These are phyloP conservation scores for Branchellion lobata DNA, from an alignment of 2,888 invertebrate genomes.

Conservation along the genomic window DNA sequence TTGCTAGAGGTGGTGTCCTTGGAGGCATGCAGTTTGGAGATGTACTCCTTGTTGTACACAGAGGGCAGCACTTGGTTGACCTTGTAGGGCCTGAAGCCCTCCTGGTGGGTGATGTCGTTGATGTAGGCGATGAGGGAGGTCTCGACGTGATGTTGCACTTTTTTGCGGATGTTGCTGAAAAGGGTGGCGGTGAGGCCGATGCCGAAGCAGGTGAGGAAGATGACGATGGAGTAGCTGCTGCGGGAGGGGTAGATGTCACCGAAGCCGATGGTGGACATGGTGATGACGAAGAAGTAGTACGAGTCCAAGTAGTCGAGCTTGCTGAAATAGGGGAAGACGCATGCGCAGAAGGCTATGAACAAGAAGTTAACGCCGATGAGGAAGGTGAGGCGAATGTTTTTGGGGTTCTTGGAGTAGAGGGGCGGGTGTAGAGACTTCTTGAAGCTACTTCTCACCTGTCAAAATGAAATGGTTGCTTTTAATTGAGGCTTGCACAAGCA, in stretches of 20 bases:
- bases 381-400: conserved; percentile 6
- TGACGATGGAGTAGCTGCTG: background rate
- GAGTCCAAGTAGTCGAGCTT: conserved; percentile 6
- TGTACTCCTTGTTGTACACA: background rate
- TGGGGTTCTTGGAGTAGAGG: background rate
- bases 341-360: conserved; percentile 11
- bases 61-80: background rate
- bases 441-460: background rate
- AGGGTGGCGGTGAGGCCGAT: conserved; percentile 2
- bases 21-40: no score
- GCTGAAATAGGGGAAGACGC: background rate
- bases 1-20: no score
- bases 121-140: background rate
- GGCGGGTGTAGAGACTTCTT: background rate
- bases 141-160: background rate
- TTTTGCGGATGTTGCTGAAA: conserved; percentile 20
- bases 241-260: conserved; percentile 26
- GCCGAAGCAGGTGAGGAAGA: conserved; percentile 20
- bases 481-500: no score
- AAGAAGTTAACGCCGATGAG: background rate
- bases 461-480: no score
- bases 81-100: background rate
- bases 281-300: conserved; percentile 25
- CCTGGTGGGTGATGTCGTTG: background rate
- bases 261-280: conserved; percentile 30